A percentile compares a stretch with the other conserved stretches of the same genome.
These are phyloP conservation scores for Xanthia icteritia DNA, from an alignment of 2,888 invertebrate genomes.

Conservation along the genomic window DNA sequence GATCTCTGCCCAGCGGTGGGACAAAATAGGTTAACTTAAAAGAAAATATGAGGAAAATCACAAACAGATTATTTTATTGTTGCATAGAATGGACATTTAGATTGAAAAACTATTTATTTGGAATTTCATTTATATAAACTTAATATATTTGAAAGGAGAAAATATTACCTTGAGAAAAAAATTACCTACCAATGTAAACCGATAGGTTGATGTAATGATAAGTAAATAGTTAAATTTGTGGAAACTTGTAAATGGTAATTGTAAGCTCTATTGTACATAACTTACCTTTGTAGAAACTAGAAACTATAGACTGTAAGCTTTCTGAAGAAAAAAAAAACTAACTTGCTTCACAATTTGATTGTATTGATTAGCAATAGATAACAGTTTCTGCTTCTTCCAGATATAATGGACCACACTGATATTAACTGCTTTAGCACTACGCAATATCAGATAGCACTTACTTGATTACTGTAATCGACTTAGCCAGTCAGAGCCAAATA, in stretches of 20 bases:
- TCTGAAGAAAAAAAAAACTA: too few relatives aligned
- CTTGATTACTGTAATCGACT: slow-evolving; percentile 21
- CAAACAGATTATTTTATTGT: not conserved
- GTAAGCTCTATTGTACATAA: too few relatives aligned
- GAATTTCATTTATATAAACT: not conserved
- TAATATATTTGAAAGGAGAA: not conserved
- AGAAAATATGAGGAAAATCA: not conserved
- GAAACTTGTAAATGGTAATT: too few relatives aligned
- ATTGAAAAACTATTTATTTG: not conserved
- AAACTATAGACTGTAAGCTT: too few relatives aligned
- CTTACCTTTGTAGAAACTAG: too few relatives aligned
- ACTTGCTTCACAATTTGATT: too few relatives aligned
- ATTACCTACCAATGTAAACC: not conserved
- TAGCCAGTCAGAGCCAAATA: slow-evolving; percentile 17
- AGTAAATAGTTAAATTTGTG: not conserved
- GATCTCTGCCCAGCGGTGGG: too few relatives aligned
- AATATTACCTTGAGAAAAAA: too few relatives aligned
- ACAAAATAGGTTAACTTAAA: too few relatives aligned
- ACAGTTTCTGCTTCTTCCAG: not conserved
- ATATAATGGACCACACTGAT: not conserved
- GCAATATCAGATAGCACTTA: slow-evolving; percentile 8
- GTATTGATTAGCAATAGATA: not conserved
- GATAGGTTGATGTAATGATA: not conserved
- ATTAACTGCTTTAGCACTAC: not conserved
- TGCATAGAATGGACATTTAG: not conserved